phyloP scores from a whole-genome alignment of 2,888 invertebrate species.

The Therioaphis trifolii region DNA sequence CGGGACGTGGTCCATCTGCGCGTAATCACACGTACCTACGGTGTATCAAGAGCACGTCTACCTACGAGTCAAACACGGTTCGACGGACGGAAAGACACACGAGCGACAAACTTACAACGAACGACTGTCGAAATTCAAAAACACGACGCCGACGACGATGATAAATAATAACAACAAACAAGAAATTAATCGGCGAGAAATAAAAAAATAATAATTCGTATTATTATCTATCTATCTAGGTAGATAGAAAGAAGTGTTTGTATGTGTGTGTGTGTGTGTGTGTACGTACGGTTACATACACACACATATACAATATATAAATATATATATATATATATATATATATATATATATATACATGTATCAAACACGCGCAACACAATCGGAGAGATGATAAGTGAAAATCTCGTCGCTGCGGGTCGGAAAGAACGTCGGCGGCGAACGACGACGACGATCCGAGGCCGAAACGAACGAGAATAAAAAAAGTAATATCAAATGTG shows the following conservation, averaged over 20 bases:
- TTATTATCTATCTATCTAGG: too few relatives aligned
- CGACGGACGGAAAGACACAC: neutral
- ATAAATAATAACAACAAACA: constrained; percentile 17
- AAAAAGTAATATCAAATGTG: neutral
- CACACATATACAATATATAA: neutral
- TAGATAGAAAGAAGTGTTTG: too few relatives aligned
- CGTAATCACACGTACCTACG: neutral
- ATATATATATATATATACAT: neutral
- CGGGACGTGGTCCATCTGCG: constrained; percentile 22
- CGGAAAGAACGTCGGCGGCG: neutral
- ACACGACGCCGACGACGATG: too few relatives aligned
- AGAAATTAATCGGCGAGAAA: neutral
- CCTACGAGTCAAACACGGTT: neutral
- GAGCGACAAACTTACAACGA: too few relatives aligned
- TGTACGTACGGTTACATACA: too few relatives aligned
- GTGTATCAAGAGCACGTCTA: neutral
- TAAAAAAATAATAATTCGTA: too few relatives aligned
- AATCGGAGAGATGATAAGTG: constrained; percentile 46
- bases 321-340: neutral
- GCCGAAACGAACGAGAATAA: neutral
- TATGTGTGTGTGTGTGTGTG: too few relatives aligned
- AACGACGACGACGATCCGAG: neutral
- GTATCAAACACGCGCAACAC: neutral
- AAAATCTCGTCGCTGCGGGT: constrained; percentile 24
- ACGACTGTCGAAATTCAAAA: too few relatives aligned